These are phyloP conservation scores for Ostrea denselamellosa DNA, from an alignment of 1,140 invertebrate genomes.

Conservation along the genomic window DNA sequence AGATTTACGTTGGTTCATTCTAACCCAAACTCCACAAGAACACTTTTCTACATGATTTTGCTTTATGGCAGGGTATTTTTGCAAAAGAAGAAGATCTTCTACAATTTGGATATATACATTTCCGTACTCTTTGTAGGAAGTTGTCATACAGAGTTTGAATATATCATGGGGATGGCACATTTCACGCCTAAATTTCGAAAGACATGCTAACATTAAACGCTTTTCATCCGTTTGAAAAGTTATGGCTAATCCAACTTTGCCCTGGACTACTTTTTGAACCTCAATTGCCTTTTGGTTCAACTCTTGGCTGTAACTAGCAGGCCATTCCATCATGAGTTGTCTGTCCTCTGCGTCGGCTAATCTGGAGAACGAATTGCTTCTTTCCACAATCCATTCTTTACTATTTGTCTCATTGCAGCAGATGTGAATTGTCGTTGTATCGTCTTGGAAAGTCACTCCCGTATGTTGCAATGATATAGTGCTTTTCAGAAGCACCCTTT, in stretches of 20 bases:
- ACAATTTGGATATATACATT: conserved; percentile 1
- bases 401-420: conserved; percentile 27
- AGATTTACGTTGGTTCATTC: neutral
- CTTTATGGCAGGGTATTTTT: neutral
- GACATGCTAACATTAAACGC: conserved; percentile 19
- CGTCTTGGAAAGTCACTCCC: conserved; percentile 15
- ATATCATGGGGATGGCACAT: conserved; percentile 38
- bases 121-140: neutral
- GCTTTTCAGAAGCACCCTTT: conserved; percentile 42
- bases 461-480: conserved; percentile 40
- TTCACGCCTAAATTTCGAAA: conserved; percentile 46
- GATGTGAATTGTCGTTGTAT: conserved; percentile 3
- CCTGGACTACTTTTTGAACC: neutral
- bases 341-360: conserved; percentile 45
- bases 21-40: neutral
- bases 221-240: conserved; percentile 44
- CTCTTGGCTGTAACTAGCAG: neutral
- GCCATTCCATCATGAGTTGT: conserved; percentile 26
- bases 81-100: neutral
- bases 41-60: neutral
- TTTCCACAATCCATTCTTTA: conserved; percentile 46
- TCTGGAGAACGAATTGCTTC: conserved; percentile 16
- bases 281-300: neutral
- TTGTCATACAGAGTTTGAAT: neutral
- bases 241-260: conserved; percentile 26